These are phyloP conservation scores for Antidorcas marsupialis DNA, from an alignment of 2,113 vertebrate species.

Conservation along the genomic window DNA sequence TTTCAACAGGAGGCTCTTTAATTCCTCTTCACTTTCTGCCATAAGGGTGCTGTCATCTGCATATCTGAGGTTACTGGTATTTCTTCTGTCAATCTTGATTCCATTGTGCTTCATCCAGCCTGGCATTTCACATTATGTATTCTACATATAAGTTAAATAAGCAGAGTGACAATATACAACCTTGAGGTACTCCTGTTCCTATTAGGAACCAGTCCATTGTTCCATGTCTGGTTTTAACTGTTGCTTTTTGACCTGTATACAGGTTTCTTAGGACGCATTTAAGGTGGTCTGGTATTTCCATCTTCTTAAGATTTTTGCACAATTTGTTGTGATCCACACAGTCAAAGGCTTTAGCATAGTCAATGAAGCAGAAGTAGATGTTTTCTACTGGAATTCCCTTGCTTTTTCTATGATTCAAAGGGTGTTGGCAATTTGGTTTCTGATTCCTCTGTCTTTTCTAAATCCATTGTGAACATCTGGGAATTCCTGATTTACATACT, in stretches of 20 bases:
- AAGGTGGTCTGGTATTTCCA: neutral
- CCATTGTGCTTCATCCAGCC: neutral
- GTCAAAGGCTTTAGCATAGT: neutral
- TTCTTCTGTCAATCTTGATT: neutral
- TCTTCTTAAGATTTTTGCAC: neutral
- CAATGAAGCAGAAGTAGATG: neutral
- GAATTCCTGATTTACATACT: neutral
- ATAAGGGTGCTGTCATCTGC: neutral
- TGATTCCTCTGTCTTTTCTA: neutral
- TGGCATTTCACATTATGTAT: neutral
- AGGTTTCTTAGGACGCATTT: neutral
- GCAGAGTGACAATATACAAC: neutral
- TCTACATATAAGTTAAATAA: neutral
- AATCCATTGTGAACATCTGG: neutral
- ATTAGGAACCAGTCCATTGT: neutral
- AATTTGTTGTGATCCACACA: neutral
- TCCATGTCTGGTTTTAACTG: neutral
- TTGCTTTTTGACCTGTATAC: neutral
- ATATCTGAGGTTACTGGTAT: neutral
- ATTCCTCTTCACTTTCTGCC: neutral
- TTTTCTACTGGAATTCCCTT: neutral
- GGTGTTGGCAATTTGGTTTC: neutral
- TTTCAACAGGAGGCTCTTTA: neutral
- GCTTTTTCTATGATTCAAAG: neutral
- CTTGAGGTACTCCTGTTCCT: neutral